Evolutionary conservation across 1,140 invertebrate species (phyloP).

Genomic region (Thaumatotibia leucotreta): DNA sequence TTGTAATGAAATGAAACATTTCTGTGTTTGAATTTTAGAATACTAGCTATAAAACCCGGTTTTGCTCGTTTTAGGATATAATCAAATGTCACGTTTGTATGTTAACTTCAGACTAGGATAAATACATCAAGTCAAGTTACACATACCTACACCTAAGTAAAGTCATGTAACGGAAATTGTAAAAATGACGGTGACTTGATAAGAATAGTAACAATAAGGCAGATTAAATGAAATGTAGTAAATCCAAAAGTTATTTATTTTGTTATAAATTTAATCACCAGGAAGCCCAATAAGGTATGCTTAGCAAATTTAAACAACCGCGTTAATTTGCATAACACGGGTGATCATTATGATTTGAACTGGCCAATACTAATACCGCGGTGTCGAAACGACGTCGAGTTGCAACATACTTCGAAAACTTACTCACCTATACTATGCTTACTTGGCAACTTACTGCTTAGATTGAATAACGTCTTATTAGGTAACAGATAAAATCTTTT

Average conservation of each 20-base stretch:
- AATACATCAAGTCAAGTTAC: background rate
- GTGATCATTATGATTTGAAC: conserved; percentile 38
- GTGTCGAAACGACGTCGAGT: conserved; percentile 65
- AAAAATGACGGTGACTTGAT: background rate
- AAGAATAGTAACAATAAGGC: background rate
- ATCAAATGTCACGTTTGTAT: too few relatives aligned
- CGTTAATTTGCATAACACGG: conserved; percentile 51
- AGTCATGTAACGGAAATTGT: background rate
- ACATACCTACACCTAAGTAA: background rate
- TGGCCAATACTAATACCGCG: conserved; percentile 25
- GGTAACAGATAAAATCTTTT: conserved; percentile 36
- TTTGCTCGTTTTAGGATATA: too few relatives aligned
- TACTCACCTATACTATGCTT: conserved; percentile 18
- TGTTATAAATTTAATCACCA: conserved; percentile 29
- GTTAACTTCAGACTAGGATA: too few relatives aligned
- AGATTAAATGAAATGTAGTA: background rate
- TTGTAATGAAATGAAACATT: too few relatives aligned
- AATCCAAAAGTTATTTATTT: background rate
- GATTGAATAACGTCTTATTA: conserved; percentile 64
- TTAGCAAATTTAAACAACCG: conserved; percentile 30
- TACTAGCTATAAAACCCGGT: too few relatives aligned
- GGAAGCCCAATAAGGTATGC: conserved; percentile 27
- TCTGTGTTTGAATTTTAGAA: too few relatives aligned
- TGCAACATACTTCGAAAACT: conserved; percentile 50
- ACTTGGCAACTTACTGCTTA: conserved; percentile 57